phyloP scores from a whole-genome alignment of 2,888 invertebrate species.

The Luffia ferchaultella region DNA sequence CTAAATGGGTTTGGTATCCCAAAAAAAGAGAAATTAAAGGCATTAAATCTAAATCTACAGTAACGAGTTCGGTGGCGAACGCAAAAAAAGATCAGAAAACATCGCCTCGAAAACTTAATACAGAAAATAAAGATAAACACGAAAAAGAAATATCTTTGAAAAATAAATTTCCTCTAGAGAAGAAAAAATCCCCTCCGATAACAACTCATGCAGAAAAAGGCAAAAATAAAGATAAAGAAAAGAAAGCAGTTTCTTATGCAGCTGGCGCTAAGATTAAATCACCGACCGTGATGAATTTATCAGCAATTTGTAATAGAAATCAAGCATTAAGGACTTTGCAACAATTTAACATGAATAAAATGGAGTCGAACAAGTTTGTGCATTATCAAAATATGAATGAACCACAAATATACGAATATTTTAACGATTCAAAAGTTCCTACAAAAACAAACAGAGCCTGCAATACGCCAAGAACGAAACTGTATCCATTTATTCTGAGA shows the following conservation, averaged over 20 bases:
- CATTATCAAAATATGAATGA: slow-evolving; percentile 24
- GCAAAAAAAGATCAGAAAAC: slow-evolving; percentile 11
- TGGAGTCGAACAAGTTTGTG: no score
- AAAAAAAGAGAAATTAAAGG: slow-evolving; percentile 22
- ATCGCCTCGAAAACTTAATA: slow-evolving; percentile 18
- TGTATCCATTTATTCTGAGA: slow-evolving; percentile 21
- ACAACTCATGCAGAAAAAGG: slow-evolving; percentile 2
- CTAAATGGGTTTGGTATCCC: slow-evolving; percentile 46
- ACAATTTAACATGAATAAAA: no score
- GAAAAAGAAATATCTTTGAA: no score
- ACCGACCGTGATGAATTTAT: slow-evolving; percentile 37
- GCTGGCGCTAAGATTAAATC: slow-evolving; percentile 21
- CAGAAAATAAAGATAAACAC: slow-evolving; percentile 12
- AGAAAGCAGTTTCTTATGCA: slow-evolving; percentile 20
- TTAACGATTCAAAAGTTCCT: slow-evolving; percentile 28
- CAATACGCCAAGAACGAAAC: slow-evolving; percentile 33
- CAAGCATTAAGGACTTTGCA: no score
- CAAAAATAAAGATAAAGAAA: slow-evolving; percentile 17
- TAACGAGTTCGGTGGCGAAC: slow-evolving; percentile 11
- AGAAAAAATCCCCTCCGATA: no score
- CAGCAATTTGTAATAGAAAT: slow-evolving; percentile 25
- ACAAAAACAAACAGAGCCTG: slow-evolving; percentile 41
- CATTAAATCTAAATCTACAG: slow-evolving; percentile 18
- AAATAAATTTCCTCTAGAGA: no score
- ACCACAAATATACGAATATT: slow-evolving; percentile 33